phyloP scores from a whole-genome alignment of 2,113 vertebrate species.

The Bothrops jararaca region DNA sequence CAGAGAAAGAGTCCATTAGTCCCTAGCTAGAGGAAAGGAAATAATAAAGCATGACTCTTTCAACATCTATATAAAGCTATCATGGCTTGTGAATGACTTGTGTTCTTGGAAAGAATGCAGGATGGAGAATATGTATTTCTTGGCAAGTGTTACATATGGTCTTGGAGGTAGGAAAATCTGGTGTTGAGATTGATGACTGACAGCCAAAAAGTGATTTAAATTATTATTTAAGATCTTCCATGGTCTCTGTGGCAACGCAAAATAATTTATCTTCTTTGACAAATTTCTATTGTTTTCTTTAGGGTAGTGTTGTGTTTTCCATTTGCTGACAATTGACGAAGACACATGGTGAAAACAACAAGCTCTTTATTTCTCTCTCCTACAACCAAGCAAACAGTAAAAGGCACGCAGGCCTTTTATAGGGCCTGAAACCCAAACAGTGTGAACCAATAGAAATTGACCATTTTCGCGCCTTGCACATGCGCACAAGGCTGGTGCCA shows the following conservation, averaged over 20 bases:
- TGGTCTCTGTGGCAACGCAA: slow-evolving; percentile 20
- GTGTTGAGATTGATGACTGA: slow-evolving; percentile 40
- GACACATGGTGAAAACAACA: too few relatives aligned
- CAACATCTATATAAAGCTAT: slow-evolving; percentile 24
- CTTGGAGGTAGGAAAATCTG: slow-evolving; percentile 21
- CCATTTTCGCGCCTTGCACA: too few relatives aligned
- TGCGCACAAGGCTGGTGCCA: too few relatives aligned
- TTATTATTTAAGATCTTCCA: slow-evolving; percentile 16
- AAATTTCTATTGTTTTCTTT: background rate
- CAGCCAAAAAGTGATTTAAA: slow-evolving; percentile 28
- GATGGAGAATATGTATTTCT: slow-evolving; percentile 35
- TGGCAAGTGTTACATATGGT: background rate
- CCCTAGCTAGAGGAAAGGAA: slow-evolving; percentile 53
- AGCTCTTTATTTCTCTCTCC: too few relatives aligned
- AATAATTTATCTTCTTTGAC: slow-evolving; percentile 32
- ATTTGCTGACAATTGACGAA: too few relatives aligned
- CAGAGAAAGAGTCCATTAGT: slow-evolving; percentile 20
- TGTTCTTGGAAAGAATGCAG: slow-evolving; percentile 45
- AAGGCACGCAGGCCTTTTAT: too few relatives aligned
- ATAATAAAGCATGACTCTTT: slow-evolving; percentile 49
- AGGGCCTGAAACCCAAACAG: too few relatives aligned
- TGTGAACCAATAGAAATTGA: too few relatives aligned
- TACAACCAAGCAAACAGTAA: too few relatives aligned
- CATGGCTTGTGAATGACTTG: slow-evolving; percentile 10
- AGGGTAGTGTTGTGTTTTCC: background rate